Evolutionary conservation across 2,797 vertebrate species (phyloP).

Genomic region (Delichon dasypus): DNA sequence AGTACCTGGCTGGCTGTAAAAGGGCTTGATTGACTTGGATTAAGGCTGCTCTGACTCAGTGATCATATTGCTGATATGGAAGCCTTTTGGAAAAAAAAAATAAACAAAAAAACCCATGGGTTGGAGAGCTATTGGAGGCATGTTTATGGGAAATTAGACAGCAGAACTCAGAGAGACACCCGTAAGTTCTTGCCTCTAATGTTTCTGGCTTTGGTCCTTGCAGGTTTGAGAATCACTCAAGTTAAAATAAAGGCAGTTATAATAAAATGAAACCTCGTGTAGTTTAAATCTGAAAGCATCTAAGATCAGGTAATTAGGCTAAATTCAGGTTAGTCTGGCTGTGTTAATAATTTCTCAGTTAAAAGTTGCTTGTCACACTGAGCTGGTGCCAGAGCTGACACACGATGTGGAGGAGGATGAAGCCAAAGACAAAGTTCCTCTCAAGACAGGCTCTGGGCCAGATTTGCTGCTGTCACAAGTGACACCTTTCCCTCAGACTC

Average conservation of each 20-base stretch:
- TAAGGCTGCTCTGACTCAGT: background rate
- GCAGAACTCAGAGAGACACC: background rate
- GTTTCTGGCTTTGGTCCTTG: background rate
- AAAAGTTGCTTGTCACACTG: background rate
- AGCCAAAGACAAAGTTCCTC: background rate
- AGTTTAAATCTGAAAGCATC: background rate
- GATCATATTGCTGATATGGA: background rate
- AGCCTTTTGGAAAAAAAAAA: background rate
- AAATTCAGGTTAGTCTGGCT: background rate
- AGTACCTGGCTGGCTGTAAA: background rate
- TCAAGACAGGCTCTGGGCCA: background rate
- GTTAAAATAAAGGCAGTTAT: background rate
- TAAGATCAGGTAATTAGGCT: background rate
- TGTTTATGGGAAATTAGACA: background rate
- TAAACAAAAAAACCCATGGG: background rate
- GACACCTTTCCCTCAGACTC: conserved; percentile 17
- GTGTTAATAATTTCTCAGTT: background rate
- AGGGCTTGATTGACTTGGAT: background rate
- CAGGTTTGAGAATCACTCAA: background rate
- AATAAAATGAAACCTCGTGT: background rate
- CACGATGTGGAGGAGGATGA: background rate
- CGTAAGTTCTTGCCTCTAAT: background rate
- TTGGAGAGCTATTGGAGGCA: background rate
- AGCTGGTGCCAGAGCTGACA: background rate
- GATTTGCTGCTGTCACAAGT: conserved; percentile 42